A percentile compares a stretch with the other conserved stretches of the same genome.
These are phyloP conservation scores for Cheilosia impressa DNA, from an alignment of 2,888 invertebrate genomes.

Conservation along the genomic window DNA sequence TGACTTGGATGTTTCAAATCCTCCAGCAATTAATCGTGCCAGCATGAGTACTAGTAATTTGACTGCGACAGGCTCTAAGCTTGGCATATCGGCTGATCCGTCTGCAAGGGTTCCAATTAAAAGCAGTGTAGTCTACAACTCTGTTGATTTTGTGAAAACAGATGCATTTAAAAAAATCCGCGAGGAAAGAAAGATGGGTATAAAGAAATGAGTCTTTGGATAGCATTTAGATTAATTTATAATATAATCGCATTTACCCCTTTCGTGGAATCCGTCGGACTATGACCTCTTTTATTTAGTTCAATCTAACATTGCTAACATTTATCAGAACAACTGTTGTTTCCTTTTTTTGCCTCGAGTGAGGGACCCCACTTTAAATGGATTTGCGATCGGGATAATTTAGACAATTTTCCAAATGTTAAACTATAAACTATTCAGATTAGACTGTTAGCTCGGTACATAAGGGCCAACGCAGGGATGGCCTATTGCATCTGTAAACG, in stretches of 20 bases:
- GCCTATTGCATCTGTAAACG: too few relatives aligned
- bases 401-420: too few relatives aligned
- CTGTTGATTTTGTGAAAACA: conserved; percentile 97
- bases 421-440: too few relatives aligned
- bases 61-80: conserved; percentile 77
- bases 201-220: conserved; percentile 43
- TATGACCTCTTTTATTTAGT: not conserved
- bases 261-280: not conserved
- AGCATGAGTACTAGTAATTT: conserved; percentile 80
- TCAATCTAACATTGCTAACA: not conserved
- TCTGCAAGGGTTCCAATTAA: conserved; percentile 83
- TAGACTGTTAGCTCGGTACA: too few relatives aligned
- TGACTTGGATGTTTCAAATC: conserved; percentile 89
- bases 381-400: too few relatives aligned
- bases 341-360: too few relatives aligned
- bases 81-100: conserved; percentile 80
- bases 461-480: too few relatives aligned
- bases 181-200: conserved; percentile 85
- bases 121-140: conserved; percentile 90
- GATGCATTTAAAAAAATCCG: conserved; percentile 95
- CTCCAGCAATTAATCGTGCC: conserved; percentile 82
- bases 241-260: conserved; percentile 16
- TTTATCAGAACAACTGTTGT: not conserved
- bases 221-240: conserved; percentile 31
- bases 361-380: not conserved